Percentiles rank a stretch among this genome's conserved stretches.
Conservation (phyloP, 2,888 invertebrate genomes). For the Darwinula stevensoni region DNA sequence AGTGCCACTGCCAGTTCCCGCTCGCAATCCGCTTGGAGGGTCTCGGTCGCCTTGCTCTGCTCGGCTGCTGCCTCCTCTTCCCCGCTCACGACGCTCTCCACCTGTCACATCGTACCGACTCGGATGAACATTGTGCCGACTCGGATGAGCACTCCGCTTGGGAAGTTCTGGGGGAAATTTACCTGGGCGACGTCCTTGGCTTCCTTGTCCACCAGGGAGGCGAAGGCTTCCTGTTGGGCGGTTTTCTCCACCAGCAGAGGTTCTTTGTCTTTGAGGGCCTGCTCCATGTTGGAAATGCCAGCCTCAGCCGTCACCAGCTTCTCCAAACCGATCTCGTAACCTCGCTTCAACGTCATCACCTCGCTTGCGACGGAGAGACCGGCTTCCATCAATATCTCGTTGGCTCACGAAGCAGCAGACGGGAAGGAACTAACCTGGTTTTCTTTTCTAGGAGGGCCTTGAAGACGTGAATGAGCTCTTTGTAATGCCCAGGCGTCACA, state of each 20-base stretch:
- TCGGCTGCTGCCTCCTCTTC: slow-evolving; percentile 19
- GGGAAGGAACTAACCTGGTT: slow-evolving; percentile 34
- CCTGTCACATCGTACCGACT: slow-evolving; percentile 9
- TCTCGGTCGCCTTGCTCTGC: slow-evolving; percentile 17
- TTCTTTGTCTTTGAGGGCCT: slow-evolving; percentile 17
- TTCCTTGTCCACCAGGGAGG: slow-evolving; percentile 17
- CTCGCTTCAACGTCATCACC: slow-evolving; percentile 15
- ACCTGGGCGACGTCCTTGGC: slow-evolving; percentile 18
- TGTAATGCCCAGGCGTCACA: slow-evolving; percentile 73
- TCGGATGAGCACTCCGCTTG: background rate
- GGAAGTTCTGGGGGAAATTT: background rate
- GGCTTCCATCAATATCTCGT: too few relatives aligned
- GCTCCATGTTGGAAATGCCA: slow-evolving; percentile 17
- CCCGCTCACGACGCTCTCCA: slow-evolving; percentile 14
- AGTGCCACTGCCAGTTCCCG: slow-evolving; percentile 17
- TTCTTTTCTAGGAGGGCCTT: slow-evolving; percentile 43
- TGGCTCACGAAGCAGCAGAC: too few relatives aligned
- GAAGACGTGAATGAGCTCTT: slow-evolving; percentile 70
- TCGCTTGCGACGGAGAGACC: slow-evolving; percentile 14
- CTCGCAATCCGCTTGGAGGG: slow-evolving; percentile 19
- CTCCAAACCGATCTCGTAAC: slow-evolving; percentile 19
- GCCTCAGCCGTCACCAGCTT: slow-evolving; percentile 17
- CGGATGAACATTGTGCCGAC: slow-evolving; percentile 9
- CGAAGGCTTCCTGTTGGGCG: slow-evolving; percentile 17
- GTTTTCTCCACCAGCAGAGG: slow-evolving; percentile 17